Conservation (phyloP, 2,888 invertebrate species). For the Hypena proboscidalis region DNA sequence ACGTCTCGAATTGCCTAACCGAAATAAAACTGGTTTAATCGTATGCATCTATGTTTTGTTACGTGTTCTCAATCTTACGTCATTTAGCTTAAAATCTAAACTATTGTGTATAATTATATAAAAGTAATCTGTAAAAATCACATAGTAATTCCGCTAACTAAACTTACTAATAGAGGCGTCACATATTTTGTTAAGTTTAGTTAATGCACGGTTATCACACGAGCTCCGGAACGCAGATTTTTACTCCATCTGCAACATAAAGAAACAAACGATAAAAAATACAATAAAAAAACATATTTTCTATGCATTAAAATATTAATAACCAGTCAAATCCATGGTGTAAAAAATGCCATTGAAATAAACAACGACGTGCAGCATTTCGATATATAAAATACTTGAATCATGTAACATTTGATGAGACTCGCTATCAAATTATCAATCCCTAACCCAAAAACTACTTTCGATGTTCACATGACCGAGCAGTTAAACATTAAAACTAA, state of each 20-base stretch:
- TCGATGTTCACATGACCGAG: constrained; percentile 35
- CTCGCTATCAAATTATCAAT: constrained; percentile 1
- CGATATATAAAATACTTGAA: no score
- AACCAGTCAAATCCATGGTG: no score
- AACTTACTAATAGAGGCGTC: constrained; percentile 62
- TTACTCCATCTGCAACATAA: constrained; percentile 70
- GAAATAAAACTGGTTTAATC: constrained; percentile 29
- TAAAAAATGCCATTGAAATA: no score
- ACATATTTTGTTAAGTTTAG: constrained; percentile 53
- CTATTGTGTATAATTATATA: constrained; percentile 64
- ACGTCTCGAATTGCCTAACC: constrained; percentile 15
- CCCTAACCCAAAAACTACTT: constrained; percentile 36
- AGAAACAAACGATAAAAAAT: constrained; percentile 31
- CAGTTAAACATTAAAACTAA: constrained; percentile 36
- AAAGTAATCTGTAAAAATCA: constrained; percentile 73
- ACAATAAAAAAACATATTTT: background rate
- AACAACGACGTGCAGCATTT: no score
- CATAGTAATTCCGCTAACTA: constrained; percentile 81
- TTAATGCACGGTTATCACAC: constrained; percentile 78
- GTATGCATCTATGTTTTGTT: constrained; percentile 40
- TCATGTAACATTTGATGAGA: no score
- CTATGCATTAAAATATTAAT: no score
- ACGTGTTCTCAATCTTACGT: constrained; percentile 47
- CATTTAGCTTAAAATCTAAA: constrained; percentile 50
- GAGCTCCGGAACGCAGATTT: constrained; percentile 47